Conservation (phyloP, 2,888 invertebrate species). For the Apamea monoglypha region DNA sequence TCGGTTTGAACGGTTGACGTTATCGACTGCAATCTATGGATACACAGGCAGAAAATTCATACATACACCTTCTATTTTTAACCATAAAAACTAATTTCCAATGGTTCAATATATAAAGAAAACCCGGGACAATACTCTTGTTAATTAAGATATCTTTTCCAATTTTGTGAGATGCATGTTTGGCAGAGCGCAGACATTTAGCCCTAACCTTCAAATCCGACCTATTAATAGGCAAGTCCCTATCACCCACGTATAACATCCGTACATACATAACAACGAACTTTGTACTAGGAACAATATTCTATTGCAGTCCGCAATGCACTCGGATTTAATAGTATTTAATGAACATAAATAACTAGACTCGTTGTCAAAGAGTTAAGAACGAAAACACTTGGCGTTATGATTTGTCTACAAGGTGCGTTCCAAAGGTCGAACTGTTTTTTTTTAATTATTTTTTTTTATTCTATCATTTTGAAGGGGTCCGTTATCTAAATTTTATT, state of each 20-base stretch:
- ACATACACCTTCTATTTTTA: not conserved
- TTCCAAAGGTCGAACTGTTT: constrained; percentile 33
- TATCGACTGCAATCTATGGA: constrained; percentile 5
- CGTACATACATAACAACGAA: constrained; percentile 76
- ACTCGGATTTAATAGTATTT: constrained; percentile 70
- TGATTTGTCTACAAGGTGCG: constrained; percentile 22
- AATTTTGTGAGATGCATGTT: constrained; percentile 58
- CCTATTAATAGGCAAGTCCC: constrained; percentile 84
- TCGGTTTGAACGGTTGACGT: constrained; percentile 6
- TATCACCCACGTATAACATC: constrained; percentile 73
- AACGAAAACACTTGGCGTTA: constrained; percentile 31
- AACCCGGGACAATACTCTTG: constrained; percentile 17
- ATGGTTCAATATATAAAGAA: not conserved
- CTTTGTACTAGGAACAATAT: constrained; percentile 82
- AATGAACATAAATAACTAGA: constrained; percentile 67
- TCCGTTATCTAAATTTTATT: not conserved
- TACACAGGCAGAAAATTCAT: not conserved
- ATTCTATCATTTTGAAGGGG: not conserved
- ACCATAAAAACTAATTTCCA: not conserved
- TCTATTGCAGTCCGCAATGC: constrained; percentile 68
- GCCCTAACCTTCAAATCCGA: constrained; percentile 83
- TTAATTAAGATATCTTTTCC: constrained; percentile 27
- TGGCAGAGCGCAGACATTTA: constrained; percentile 73
- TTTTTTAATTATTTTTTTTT: constrained; percentile 5
- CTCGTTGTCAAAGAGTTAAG: constrained; percentile 16